Base-by-base conservation (phyloP, 2,888 invertebrate genomes). In the Ornithoptera alexandrae region DNA sequence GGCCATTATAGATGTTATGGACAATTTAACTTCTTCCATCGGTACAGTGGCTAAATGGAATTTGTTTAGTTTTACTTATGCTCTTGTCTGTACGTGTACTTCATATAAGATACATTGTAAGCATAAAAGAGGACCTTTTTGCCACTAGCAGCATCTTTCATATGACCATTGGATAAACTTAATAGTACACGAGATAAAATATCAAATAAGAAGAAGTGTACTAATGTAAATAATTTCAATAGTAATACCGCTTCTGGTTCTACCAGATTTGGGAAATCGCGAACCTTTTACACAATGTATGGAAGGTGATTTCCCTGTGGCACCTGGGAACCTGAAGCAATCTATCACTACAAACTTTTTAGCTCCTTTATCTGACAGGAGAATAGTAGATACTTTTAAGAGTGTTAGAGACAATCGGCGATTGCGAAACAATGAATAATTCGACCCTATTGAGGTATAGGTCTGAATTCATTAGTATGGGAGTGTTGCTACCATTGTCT, bases 381-480 rank as follows among this genome's bases (percentile, higher is more conserved):
- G 70, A 70, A 70, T 70, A 50, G 70, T 53, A 63, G 39, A 67
- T 60, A 67, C 63, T 60, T 58, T 65, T 70, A 63, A 36, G 63
- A 42, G 70, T 62, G 59, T n/a, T 24, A 66, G 70, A 70, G 70
- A 70, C 70, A 70, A 70, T 70, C 53, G 70, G 39, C 22, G 59
- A 63, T 70, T 70, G 30, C 60, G 20, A 70, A 63, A 70, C 70
- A 70, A 70, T 67, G 70, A 62, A 70, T 66, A 57, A 70, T 63
- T 67, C 46, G 67, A 63, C 66, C 63, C 67, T 70, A 70, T 66
- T 67, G 70, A 67, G 60, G 67, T 60, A 56, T 67, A 65, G 61
- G 65, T 63, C 63, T 63, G 70, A 62, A 67, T 62, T 70, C 67
- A 67, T 70, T 70, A 67, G 66, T 67, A 70, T 70, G 70, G 63